These are phyloP conservation scores for Ceyx margarethae DNA, from an alignment of 2,113 vertebrate genomes.

Conservation along the genomic window DNA sequence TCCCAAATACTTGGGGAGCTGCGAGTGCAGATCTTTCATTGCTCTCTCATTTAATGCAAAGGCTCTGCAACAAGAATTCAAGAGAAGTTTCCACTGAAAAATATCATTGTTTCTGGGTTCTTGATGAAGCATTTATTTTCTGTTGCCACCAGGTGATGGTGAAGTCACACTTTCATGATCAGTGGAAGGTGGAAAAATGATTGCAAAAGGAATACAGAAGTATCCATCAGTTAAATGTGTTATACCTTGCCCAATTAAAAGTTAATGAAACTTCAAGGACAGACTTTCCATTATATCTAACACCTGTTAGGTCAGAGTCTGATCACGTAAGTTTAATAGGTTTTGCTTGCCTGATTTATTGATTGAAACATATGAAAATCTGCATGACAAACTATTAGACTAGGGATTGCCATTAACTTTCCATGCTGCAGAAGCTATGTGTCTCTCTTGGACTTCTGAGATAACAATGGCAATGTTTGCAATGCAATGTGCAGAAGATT, in stretches of 20 bases:
- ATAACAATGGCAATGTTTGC: neutral
- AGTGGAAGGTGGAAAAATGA: neutral
- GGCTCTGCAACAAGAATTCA: constrained; percentile 28
- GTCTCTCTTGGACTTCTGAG: neutral
- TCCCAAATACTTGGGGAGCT: neutral
- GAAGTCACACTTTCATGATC: rapidly evolving
- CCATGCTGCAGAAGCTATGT: neutral
- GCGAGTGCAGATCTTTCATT: neutral
- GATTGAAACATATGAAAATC: neutral
- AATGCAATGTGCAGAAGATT: neutral
- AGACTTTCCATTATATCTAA: neutral
- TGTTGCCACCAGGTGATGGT: neutral
- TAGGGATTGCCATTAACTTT: neutral
- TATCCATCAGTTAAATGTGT: neutral
- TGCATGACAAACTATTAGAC: neutral
- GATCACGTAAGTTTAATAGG: neutral
- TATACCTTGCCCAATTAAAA: neutral
- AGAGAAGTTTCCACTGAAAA: constrained; percentile 41
- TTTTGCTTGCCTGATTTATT: neutral
- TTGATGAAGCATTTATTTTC: neutral
- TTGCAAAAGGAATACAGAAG: neutral
- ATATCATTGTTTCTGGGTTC: neutral
- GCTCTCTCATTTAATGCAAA: neutral
- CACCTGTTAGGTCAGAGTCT: neutral
- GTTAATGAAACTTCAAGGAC: neutral